phyloP scores from a whole-genome alignment of 2,888 invertebrate species.

The Bombyx huttoni region DNA sequence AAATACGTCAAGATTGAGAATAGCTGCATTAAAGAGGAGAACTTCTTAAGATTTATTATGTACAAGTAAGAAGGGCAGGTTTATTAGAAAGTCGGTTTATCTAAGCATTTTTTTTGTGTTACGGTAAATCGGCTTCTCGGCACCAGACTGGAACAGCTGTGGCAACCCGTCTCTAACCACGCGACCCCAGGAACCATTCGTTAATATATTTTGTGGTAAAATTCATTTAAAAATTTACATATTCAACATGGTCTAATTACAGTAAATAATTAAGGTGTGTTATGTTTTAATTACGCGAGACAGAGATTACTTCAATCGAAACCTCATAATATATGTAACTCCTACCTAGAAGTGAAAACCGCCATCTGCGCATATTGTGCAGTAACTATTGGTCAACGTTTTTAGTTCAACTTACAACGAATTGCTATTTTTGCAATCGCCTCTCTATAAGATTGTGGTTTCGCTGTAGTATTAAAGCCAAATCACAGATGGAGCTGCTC shows the following conservation, averaged over 20 bases:
- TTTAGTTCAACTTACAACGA: not conserved
- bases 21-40: constrained; percentile 38
- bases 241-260: too few species aligned
- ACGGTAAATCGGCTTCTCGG: constrained; percentile 50
- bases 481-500: not conserved
- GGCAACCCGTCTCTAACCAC: not conserved
- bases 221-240: not conserved
- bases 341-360: too few species aligned
- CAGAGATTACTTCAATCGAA: too few species aligned
- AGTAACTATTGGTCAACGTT: too few species aligned
- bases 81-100: constrained; percentile 70
- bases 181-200: not conserved
- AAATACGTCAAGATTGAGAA: constrained; percentile 32
- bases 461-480: not conserved
- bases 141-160: constrained; percentile 1
- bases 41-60: constrained; percentile 68
- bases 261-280: too few species aligned
- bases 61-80: constrained; percentile 59
- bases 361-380: too few species aligned
- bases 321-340: too few species aligned
- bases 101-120: constrained; percentile 60
- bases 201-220: not conserved
- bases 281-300: too few species aligned
- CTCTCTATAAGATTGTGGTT: not conserved
- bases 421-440: not conserved